Base-by-base conservation (phyloP, 2,888 invertebrate genomes). In the Hypsopygia costalis region DNA sequence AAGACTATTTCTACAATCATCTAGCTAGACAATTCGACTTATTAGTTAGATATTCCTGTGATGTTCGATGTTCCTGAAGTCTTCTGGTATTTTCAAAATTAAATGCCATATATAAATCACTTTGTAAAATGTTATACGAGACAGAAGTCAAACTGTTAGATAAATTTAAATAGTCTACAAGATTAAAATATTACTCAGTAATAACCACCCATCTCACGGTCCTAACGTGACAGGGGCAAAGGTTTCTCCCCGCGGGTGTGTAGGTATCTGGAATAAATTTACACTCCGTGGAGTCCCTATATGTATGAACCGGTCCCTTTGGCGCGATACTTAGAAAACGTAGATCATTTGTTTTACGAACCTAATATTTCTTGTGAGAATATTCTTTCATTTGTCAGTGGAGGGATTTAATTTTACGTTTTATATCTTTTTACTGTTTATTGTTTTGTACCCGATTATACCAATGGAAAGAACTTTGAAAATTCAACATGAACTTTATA, bases 141-240 rank as follows among this genome's bases (percentile, higher is more conserved):
- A n/a, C n/a, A n/a, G n/a, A n/a, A n/a, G n/a, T 16, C 16, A 16
- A 16, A 16, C 16, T 16, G 4, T 16, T 12, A 27, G 10, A 28
- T 11, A 32, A 21, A 16, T 32, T 38, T 31, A 30, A 37, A 37
- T 20, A 30, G 28, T 36, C 28, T 10, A 30, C 11, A 30, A 37
- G 36, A 37, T 37, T 37, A 37, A 37, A 37, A 37, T 37, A 37
- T 37, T 37, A 37, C 30, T 37, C 29, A 22, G 36, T 37, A 37
- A 37, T 37, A 37, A 30, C 36, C 30, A 30, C 31, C 22, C 11
- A 9, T 22, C 21, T 32, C 32, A 32, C 25, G 28, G 42, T 16
- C 16, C n/a, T 22, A 36, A 34, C 27, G 28, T 25, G 30, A 36
- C 40, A 27, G n/a, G 32, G 35, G 42, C 28, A 30, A 44, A 38